Percentiles rank a stretch among this genome's conserved stretches.
These are phyloP conservation scores for Notodonta ziczac DNA, from an alignment of 2,888 invertebrate genomes.

Conservation along the genomic window DNA sequence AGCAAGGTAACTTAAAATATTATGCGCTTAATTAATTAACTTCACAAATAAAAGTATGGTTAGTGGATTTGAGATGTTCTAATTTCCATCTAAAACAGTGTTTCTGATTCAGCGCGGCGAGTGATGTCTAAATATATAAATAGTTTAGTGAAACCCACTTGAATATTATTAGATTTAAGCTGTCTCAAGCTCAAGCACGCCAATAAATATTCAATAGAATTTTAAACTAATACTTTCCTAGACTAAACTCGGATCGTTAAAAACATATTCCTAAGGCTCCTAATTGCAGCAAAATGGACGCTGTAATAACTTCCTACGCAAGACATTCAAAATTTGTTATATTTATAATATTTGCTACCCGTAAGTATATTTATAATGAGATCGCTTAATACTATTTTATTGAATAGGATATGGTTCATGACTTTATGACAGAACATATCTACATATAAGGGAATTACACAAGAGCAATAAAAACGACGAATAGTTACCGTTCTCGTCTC, in stretches of 20 bases:
- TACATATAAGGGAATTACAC: conserved; percentile 59
- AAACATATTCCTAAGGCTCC: too few species aligned
- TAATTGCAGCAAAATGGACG: too few species aligned
- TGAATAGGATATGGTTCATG: conserved; percentile 12
- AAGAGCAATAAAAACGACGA: conserved; percentile 70
- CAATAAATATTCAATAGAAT: conserved; percentile 28
- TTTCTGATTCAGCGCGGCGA: conserved; percentile 52
- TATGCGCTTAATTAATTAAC: background rate
- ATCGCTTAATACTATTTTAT: conserved; percentile 16
- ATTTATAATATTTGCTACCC: too few species aligned
- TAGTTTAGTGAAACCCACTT: conserved; percentile 51
- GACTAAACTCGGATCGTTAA: background rate
- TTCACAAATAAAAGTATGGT: conserved; percentile 20
- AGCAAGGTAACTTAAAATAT: background rate
- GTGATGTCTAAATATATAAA: conserved; percentile 58
- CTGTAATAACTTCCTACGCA: background rate
- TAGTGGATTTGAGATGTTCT: conserved; percentile 36
- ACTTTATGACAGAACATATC: conserved; percentile 24
- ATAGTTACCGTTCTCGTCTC: conserved; percentile 63
- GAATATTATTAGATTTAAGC: conserved; percentile 31
- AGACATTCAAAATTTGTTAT: too few species aligned
- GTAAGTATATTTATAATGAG: conserved; percentile 2
- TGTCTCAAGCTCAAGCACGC: conserved; percentile 35
- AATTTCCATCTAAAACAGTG: conserved; percentile 39
- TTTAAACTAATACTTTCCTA: conserved; percentile 18